Evolutionary conservation across 1,140 invertebrate genomes (phyloP), one percentile per base, ranked within the genome.

Genomic region (Rhagoletis pomonella): DNA sequence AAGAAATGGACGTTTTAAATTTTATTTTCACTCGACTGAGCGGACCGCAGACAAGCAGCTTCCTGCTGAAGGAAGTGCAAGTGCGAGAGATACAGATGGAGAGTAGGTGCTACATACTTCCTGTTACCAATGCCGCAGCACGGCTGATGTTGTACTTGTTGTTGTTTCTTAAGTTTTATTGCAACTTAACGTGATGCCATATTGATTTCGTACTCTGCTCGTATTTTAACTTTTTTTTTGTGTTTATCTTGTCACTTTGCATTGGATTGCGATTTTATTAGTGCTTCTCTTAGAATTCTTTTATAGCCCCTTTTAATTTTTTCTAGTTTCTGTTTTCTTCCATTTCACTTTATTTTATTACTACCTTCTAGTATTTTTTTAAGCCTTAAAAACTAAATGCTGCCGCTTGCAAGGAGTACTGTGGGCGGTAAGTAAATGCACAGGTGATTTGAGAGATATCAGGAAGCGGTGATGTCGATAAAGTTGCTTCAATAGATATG

Each of bases 1-100:
- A 81, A 81, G 73, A 81, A 81, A 81, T 29, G 73, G 47, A 81
- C 47, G 19, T 81, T 81, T 55, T 58, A 81, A 81, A 81, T 81
- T 50, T 50, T 81, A 81, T 81, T 81, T 81, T 55, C 73, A 81
- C 50, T 12, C 73, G 29, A 17, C 47, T 81, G 73, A 55, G n/a
- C 7, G 47, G 67, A 73, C 73, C 47, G 44, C 67, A 73, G 42
- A 47, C 42, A 55, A 50, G 73, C 73, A 55, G 47, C 73, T 19
- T 50, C 47, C 17, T 50, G 73, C 55, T n/a, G 47, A 55, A 29
- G n/a, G 14, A 55, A 19, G 12, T 47, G 12, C 60, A 0, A 14
- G n/a, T 17, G 60, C 17, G 60, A 14, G 12, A 14, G n/a, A 12
- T 4, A 17, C 9, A 14, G 60, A 62, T 4, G 17, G 60, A 4